These are phyloP conservation scores for Orthochromis indermauri DNA, from an alignment of 2,113 vertebrate species.

Conservation along the genomic window DNA sequence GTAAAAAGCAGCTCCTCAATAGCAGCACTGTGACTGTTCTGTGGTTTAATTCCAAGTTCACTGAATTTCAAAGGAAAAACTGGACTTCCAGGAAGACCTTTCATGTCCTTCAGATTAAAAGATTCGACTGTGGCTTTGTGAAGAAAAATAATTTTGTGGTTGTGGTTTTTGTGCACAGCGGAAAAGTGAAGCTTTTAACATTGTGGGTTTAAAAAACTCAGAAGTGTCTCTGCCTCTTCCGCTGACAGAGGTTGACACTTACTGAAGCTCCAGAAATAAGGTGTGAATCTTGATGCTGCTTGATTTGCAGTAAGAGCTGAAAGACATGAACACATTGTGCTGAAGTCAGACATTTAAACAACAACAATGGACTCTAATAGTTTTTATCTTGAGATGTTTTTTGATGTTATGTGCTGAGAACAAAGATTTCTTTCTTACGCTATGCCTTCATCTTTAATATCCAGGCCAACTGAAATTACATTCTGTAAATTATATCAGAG, in stretches of 20 bases:
- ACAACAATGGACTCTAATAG: rapidly evolving
- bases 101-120: not conserved
- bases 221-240: rapidly evolving
- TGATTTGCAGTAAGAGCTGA: conserved; percentile 79
- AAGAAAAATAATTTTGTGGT: not conserved
- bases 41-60: not conserved
- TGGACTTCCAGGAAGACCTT: not conserved
- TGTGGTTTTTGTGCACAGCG: not conserved
- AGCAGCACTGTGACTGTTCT: not conserved
- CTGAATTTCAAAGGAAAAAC: not conserved
- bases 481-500: conserved; percentile 25
- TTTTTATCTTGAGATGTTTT: not conserved
- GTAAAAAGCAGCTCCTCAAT: not conserved
- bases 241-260: conserved; percentile 57
- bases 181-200: not conserved
- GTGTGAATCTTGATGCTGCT: conserved; percentile 76
- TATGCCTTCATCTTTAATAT: conserved; percentile 49
- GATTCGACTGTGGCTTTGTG: not conserved
- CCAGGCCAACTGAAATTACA: conserved; percentile 20
- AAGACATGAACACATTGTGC: not conserved
- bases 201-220: not conserved
- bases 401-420: not conserved
- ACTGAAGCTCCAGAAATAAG: conserved; percentile 81
- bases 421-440: conserved; percentile 33
- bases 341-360: not conserved